phyloP scores from a whole-genome alignment of 2,113 vertebrate species.

The Pygoscelis adeliae region DNA sequence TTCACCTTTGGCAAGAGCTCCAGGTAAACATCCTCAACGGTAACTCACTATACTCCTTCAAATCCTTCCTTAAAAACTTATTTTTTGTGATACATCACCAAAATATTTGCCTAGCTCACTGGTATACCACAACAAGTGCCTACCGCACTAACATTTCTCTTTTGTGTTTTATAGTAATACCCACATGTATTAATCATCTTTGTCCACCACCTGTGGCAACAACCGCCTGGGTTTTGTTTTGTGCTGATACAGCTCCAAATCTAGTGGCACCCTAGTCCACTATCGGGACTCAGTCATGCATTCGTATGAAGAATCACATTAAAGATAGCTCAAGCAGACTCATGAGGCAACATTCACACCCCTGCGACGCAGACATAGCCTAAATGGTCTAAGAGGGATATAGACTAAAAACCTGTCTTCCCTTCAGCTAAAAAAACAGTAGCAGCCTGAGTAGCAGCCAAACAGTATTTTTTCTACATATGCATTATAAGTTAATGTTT shows the following conservation, averaged over 20 bases:
- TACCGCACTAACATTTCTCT: not conserved
- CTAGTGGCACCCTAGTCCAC: not conserved
- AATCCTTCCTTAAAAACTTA: not conserved
- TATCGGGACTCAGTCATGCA: not conserved
- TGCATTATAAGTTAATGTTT: not conserved
- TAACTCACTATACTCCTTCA: not conserved
- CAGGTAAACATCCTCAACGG: not conserved
- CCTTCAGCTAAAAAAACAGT: not conserved
- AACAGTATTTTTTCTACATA: not conserved
- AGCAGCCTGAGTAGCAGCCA: not conserved
- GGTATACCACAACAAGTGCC: not conserved
- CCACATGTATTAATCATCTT: not conserved
- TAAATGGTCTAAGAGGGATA: not conserved
- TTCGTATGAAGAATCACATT: not conserved
- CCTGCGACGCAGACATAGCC: not conserved
- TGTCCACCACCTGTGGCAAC: not conserved
- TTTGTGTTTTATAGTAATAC: not conserved
- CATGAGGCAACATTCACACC: not conserved
- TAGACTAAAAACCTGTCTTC: not conserved
- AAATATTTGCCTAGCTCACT: not conserved
- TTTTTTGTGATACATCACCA: not conserved
- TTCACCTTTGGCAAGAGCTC: not conserved
- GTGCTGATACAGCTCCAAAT: not conserved
- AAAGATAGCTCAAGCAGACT: not conserved
- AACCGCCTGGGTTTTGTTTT: not conserved